A percentile compares a stretch with the other conserved stretches of the same genome.
phyloP scores from a whole-genome alignment of 2,888 invertebrate species.

The Ethmia dodecea region DNA sequence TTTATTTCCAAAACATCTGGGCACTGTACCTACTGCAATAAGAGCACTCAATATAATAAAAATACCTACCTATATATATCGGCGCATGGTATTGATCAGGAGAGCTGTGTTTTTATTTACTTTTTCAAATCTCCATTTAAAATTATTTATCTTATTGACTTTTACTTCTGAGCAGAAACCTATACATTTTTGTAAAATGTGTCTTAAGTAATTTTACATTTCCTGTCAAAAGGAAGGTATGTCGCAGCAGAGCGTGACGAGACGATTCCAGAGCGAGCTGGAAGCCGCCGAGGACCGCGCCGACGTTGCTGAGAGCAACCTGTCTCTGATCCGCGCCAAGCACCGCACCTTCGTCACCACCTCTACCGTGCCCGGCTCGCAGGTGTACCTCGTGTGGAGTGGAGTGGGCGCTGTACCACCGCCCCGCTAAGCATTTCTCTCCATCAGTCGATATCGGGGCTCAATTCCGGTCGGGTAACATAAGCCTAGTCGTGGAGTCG shows the following conservation, averaged over 20 bases:
- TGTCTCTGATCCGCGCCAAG: constrained; percentile 97
- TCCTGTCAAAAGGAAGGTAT: constrained; percentile 87
- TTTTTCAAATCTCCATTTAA: no score
- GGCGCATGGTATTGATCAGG: no score
- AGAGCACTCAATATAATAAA: no score
- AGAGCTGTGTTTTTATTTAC: no score
- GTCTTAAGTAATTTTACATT: no score
- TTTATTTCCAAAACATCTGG: no score
- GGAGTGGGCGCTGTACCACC: constrained; percentile 45
- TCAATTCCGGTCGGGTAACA: constrained; percentile 74
- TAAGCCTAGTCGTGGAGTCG: constrained; percentile 74
- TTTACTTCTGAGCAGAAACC: no score
- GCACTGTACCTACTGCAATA: no score
- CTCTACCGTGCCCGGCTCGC: constrained; percentile 93
- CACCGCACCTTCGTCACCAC: constrained; percentile 98
- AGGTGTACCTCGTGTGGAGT: constrained; percentile 93
- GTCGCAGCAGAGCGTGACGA: constrained; percentile 94
- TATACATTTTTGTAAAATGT: no score
- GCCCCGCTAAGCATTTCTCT: constrained; percentile 65
- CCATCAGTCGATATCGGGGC: constrained; percentile 55
- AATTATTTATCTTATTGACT: no score
- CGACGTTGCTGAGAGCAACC: constrained; percentile 95
- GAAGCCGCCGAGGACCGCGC: constrained; percentile 98
- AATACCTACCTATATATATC: no score
- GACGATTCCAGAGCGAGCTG: constrained; percentile 98